These are phyloP conservation scores for Protobothrops flavoviridis DNA, from an alignment of 2,113 vertebrate species.

Conservation along the genomic window DNA sequence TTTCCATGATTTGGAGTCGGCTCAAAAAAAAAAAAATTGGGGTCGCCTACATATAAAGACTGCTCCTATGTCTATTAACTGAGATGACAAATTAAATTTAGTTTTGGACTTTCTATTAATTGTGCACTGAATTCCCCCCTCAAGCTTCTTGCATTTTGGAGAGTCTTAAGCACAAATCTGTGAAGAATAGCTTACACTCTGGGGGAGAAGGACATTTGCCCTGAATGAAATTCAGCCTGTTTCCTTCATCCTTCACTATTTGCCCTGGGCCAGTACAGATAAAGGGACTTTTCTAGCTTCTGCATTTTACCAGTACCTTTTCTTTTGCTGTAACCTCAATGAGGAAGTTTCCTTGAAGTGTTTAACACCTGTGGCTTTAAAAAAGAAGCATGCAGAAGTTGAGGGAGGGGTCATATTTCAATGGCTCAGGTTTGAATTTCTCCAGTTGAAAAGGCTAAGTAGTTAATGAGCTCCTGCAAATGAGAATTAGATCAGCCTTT, in stretches of 20 bases:
- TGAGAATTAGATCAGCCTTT: background rate
- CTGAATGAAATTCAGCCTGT: background rate
- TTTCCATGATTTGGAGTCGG: background rate
- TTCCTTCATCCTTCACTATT: background rate
- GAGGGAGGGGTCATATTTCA: fast-evolving
- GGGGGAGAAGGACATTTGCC: background rate
- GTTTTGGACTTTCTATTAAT: background rate
- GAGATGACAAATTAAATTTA: background rate
- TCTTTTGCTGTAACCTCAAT: conserved; percentile 22
- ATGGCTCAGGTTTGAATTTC: background rate
- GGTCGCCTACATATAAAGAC: background rate
- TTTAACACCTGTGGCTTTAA: background rate
- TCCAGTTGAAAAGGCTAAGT: background rate
- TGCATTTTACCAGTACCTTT: conserved; percentile 43
- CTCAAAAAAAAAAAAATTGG: background rate
- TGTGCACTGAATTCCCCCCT: background rate
- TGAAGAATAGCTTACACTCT: background rate
- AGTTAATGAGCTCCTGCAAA: background rate
- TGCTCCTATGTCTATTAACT: background rate
- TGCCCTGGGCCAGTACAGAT: conserved; percentile 24
- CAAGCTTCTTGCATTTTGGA: background rate
- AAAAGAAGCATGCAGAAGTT: background rate
- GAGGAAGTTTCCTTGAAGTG: conserved; percentile 25
- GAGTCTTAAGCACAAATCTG: background rate
- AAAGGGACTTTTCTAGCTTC: conserved; percentile 38